phyloP scores from a whole-genome alignment of 2,797 vertebrate genomes.

The Crenichthys baileyi region DNA sequence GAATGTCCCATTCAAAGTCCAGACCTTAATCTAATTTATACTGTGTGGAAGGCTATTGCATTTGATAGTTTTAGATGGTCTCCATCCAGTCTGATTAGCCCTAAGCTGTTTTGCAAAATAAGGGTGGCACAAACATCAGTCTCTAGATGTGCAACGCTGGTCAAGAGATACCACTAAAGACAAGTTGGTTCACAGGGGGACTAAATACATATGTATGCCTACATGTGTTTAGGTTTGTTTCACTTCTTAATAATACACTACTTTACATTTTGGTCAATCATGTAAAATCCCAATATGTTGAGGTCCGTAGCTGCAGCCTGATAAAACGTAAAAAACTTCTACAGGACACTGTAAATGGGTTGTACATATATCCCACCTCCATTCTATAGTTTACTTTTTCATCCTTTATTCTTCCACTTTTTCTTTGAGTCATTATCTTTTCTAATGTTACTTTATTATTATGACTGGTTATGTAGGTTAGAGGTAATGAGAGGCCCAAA shows the following conservation, averaged over 20 bases:
- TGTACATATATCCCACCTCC: slow-evolving; percentile 46
- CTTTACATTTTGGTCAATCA: neutral
- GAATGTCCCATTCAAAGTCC: neutral
- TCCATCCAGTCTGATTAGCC: neutral
- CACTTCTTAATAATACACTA: neutral
- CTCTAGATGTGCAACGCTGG: no score
- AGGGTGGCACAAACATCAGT: no score
- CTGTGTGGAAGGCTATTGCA: no score
- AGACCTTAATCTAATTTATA: neutral
- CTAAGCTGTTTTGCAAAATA: neutral
- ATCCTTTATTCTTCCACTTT: slow-evolving; percentile 40
- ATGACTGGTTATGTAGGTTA: slow-evolving; percentile 22
- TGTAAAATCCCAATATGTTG: neutral
- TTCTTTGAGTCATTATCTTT: slow-evolving; percentile 42
- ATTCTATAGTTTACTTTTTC: slow-evolving; percentile 42
- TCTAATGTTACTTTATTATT: neutral
- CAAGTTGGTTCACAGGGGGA: neutral
- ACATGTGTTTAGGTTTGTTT: neutral
- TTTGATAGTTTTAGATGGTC: neutral
- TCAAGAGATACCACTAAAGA: neutral
- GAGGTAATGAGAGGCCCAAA: slow-evolving; percentile 32
- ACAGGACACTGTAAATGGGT: slow-evolving; percentile 41
- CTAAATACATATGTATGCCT: neutral
- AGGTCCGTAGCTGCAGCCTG: neutral
- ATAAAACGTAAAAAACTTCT: neutral